Base-by-base conservation (phyloP, 1,140 invertebrate species). In the Acromyrmex echinatior region DNA sequence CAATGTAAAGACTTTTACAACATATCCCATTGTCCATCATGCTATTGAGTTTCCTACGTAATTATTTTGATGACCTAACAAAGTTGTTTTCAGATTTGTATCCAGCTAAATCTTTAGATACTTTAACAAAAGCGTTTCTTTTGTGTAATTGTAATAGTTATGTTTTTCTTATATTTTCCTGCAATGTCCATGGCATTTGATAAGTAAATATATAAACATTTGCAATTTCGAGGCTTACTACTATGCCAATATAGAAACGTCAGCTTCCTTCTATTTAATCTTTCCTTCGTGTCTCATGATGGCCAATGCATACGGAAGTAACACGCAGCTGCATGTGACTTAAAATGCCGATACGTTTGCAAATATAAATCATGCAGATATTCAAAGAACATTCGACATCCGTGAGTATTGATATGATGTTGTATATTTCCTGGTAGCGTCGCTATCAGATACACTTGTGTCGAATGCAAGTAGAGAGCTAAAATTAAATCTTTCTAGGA, bases 321-420 rank as follows among this genome's bases (percentile, higher is more conserved):
- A 90, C 68, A 81, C 71, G 49, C 86, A 91, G 86, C 60, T 91
- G 89, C 53, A 81, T 84, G 81, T 88, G 89, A 91, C 86, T 91
- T 10, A 62, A 74, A 58, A 81, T 35, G 81, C 53, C 56, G 77
- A 90, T 91, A 91, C 80, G 79, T 88, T 86, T 86, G 73, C 76
- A 78, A 86, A 90, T 90, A 80, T 86, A 91, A 91, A 85, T 90
- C 80, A 58, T 45, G 49, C 65, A 77, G 86, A 88, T 88, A 90
- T 88, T 88, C 81, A 71, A 88, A 73, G 70, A 86, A 86, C 58
- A 60, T 84, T 90, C 45, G 89, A 88, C 71, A 56, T 91, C 76
- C 49, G 56, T 62, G 74, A 60, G 28, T 90, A 90, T 90, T 79
- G 84, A 85, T 78, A 74, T 81, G 53, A 71, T 63, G 78, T 58